A percentile compares a stretch with the other conserved stretches of the same genome.
Conservation (phyloP, 2,113 vertebrate genomes). For the Numenius arquata region DNA sequence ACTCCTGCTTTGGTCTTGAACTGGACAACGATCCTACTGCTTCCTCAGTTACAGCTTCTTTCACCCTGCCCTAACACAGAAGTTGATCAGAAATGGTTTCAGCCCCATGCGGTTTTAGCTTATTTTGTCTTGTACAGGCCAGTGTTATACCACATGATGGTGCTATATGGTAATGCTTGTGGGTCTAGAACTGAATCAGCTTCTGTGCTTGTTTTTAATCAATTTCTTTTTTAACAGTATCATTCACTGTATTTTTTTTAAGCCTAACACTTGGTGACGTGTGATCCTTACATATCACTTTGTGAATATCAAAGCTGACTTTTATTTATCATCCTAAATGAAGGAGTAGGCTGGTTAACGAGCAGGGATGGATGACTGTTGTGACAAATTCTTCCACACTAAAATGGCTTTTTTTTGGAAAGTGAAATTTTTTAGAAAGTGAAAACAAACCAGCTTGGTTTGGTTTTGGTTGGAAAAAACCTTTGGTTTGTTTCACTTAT, state of each 20-base stretch:
- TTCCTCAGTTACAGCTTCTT: neutral
- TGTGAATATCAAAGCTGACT: neutral
- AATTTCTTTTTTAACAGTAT: neutral
- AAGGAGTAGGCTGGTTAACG: neutral
- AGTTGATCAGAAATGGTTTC: neutral
- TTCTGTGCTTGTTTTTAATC: neutral
- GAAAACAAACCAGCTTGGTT: neutral
- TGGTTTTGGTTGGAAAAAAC: neutral
- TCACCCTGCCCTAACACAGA: neutral
- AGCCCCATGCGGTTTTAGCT: neutral
- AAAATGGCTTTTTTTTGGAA: neutral
- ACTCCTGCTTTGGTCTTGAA: neutral
- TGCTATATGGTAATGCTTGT: conserved; percentile 6
- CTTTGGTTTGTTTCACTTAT: neutral
- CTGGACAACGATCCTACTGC: neutral
- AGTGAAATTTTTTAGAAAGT: neutral
- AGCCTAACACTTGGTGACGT: neutral
- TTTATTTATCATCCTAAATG: neutral
- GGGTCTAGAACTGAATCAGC: neutral
- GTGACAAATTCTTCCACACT: neutral
- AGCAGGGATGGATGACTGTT: neutral
- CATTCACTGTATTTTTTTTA: neutral
- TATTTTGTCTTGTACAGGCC: neutral
- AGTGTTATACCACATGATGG: conserved; percentile 63
- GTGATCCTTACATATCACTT: neutral